phyloP scores from a whole-genome alignment of 2,113 vertebrate genomes.

The Zosterops japonicus region DNA sequence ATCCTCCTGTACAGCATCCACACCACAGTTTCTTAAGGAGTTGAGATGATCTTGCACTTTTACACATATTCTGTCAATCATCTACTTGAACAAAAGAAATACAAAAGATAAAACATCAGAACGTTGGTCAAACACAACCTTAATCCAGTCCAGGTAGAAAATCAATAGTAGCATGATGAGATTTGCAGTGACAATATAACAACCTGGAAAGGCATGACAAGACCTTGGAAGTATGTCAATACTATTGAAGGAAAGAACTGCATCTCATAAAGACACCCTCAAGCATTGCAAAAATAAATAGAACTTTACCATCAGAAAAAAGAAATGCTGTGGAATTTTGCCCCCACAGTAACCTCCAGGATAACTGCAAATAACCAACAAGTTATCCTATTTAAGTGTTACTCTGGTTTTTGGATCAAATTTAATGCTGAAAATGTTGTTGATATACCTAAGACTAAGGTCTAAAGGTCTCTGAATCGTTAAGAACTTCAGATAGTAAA shows the following conservation, averaged over 20 bases:
- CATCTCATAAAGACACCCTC: background rate
- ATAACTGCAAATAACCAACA: background rate
- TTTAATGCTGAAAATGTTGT: background rate
- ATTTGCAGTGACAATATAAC: background rate
- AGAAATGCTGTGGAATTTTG: background rate
- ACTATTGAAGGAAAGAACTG: background rate
- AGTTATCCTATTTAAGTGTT: background rate
- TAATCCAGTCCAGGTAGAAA: background rate
- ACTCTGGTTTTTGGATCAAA: background rate
- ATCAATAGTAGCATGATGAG: background rate
- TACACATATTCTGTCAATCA: slow-evolving; percentile 97
- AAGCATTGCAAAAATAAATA: background rate
- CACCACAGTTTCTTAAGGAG: slow-evolving; percentile 87
- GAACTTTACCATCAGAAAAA: background rate
- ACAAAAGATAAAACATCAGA: background rate
- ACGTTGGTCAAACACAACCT: background rate
- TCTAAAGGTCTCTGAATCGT: background rate
- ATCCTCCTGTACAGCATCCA: slow-evolving; percentile 88
- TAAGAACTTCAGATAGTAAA: background rate
- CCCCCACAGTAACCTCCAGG: background rate
- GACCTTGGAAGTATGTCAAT: background rate
- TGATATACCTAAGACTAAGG: background rate
- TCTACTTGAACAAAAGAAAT: slow-evolving; percentile 71
- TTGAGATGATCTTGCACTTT: slow-evolving; percentile 98
- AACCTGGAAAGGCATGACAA: background rate